Evolutionary conservation across 2,113 vertebrate genomes (phyloP).

Genomic region (Balaeniceps rex): DNA sequence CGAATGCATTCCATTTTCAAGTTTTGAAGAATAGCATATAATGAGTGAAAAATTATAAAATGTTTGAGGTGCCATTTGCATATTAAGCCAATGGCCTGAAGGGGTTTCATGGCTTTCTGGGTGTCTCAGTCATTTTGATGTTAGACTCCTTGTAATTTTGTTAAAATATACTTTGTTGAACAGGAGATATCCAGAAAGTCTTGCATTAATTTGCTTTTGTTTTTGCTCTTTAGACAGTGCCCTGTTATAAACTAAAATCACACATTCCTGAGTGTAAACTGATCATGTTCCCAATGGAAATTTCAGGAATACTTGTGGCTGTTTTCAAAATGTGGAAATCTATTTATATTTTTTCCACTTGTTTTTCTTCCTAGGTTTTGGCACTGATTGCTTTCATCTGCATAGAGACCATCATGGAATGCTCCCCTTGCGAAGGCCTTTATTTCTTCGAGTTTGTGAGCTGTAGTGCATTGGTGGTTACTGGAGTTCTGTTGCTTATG

Average conservation of each 20-base stretch:
- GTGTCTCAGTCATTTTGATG: not conserved
- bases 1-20: not conserved
- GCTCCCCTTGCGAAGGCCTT: conserved; percentile 90
- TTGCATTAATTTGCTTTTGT: conserved; percentile 26
- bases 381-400: conserved; percentile 92
- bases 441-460: conserved; percentile 99
- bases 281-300: conserved; percentile 47
- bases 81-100: not conserved
- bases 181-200: not conserved
- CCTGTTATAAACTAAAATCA: conserved; percentile 12
- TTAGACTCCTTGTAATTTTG: not conserved
- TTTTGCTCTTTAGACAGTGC: not conserved
- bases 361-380: conserved; percentile 78
- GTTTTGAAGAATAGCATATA: not conserved
- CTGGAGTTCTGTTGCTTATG: conserved; percentile 88
- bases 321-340: conserved; percentile 51
- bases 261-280: conserved; percentile 44
- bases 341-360: conserved; percentile 60
- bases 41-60: not conserved
- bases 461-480: conserved; percentile 93
- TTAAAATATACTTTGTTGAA: not conserved
- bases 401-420: conserved; percentile 97
- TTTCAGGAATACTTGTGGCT: conserved; percentile 64
- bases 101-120: not conserved
- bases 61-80: not conserved